Evolutionary conservation across 2,888 invertebrate species (phyloP), one percentile per base, ranked within the genome.

Genomic region (Neoascia interrupta): DNA sequence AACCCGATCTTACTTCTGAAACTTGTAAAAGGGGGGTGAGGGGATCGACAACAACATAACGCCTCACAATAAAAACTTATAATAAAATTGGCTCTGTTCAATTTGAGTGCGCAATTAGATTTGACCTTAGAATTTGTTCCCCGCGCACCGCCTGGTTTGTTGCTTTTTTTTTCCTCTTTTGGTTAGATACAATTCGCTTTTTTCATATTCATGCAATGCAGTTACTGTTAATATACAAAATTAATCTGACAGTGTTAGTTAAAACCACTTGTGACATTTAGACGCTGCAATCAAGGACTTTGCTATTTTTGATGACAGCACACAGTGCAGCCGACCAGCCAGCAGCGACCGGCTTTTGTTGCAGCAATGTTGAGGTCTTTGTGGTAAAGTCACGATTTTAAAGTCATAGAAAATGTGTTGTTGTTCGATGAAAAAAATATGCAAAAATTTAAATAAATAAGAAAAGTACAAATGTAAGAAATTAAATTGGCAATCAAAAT

Each of bases 61-160:
- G 16, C 61, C 28, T 51, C 53, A 61, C 43, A 39, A n/a, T n/a
- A n/a, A n/a, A 53, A 8, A 45, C 37, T 61, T 45, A 61, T 54
- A 28, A 70, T 53, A 61, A 61, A 61, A 70, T 70, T 61, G 45
- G 61, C 61, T 61, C 45, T 37, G 28, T 70, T 70, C 61, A 45
- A 53, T 61, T 61, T 54, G 43, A 70, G 53, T 53, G 61, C 70
- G 70, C 70, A 70, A 70, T 70, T 70, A 70, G 61, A 70, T 70
- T 70, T 70, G 70, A 70, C 70, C 70, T 70, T 70, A 60, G 70
- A 53, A 51, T 54, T 61, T 61, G 61, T 70, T 45, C 70, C n/a
- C 28, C 28, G 45, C 8, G 19, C 45, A n/a, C n/a, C n/a, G n/a
- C n/a, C n/a, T 70, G 43, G 39, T 47, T 37, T 61, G 61, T 70